Evolutionary conservation across 2,797 vertebrate species (phyloP).

Genomic region (Megalops cyprinoides): DNA sequence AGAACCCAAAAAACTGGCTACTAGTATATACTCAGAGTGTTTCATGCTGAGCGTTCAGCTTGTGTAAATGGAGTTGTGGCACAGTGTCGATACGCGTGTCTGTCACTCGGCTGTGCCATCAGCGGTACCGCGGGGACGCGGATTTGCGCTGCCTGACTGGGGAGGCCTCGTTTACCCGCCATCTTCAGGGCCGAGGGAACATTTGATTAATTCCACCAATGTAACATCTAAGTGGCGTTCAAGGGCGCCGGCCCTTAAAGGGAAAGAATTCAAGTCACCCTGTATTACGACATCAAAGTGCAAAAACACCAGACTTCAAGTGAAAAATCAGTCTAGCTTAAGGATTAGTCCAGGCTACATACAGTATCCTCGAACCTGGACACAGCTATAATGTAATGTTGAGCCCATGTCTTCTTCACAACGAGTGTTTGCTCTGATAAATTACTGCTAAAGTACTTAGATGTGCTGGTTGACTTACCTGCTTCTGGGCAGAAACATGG

Average conservation of each 20-base stretch:
- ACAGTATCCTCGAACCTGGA: not conserved
- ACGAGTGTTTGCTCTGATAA: not conserved
- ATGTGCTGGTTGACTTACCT: constrained; percentile 76
- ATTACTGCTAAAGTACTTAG: not conserved
- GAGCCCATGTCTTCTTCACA: not conserved
- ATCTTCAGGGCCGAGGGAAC: not conserved
- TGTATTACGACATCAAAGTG: not conserved
- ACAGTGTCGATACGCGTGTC: not conserved
- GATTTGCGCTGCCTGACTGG: not conserved
- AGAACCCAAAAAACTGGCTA: not conserved
- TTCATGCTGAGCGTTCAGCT: no score
- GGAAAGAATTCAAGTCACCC: not conserved
- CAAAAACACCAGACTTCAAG: not conserved
- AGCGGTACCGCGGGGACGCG: not conserved
- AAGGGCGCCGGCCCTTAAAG: not conserved
- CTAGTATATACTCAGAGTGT: not conserved
- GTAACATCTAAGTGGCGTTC: not conserved
- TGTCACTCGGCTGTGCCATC: not conserved
- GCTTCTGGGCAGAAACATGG: constrained; percentile 98
- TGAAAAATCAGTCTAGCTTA: not conserved
- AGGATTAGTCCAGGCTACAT: not conserved
- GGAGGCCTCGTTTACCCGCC: not conserved
- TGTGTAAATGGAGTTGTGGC: no score
- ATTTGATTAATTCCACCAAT: not conserved
- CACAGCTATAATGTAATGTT: not conserved